Conservation (phyloP, 2,113 vertebrate genomes). For the Edolisoma coerulescens region DNA sequence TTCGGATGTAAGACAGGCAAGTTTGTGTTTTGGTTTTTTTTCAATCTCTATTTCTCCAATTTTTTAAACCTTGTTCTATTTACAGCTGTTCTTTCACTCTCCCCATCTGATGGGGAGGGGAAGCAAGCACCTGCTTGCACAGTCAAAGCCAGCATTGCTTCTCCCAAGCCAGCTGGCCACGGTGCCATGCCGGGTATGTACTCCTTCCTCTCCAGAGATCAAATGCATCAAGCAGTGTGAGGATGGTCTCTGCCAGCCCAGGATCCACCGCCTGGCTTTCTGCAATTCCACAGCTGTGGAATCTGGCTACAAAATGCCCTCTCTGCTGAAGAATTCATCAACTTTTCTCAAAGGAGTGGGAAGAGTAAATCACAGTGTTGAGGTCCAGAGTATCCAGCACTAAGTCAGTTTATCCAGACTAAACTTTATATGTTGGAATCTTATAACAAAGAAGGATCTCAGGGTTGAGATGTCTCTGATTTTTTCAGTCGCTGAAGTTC, state of each 20-base stretch:
- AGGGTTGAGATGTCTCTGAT: neutral
- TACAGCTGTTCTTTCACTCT: slow-evolving; percentile 62
- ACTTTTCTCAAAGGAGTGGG: neutral
- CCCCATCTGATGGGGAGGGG: slow-evolving; percentile 34
- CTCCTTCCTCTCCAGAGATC: slow-evolving; percentile 52
- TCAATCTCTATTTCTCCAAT: neutral
- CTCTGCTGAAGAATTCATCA: slow-evolving; percentile 30
- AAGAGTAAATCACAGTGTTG: neutral
- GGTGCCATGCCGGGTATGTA: neutral
- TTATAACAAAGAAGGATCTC: neutral
- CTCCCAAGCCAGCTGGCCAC: slow-evolving; percentile 57
- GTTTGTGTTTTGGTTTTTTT: neutral
- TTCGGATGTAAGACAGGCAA: neutral
- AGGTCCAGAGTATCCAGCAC: neutral
- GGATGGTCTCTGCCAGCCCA: slow-evolving; percentile 26
- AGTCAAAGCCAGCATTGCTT: slow-evolving; percentile 56
- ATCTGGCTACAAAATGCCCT: slow-evolving; percentile 35
- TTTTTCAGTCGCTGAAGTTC: neutral
- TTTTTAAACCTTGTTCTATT: slow-evolving; percentile 15
- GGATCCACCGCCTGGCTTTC: slow-evolving; percentile 33
- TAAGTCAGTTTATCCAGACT: neutral
- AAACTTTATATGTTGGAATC: neutral
- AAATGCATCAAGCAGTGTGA: slow-evolving; percentile 13
- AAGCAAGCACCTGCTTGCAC: slow-evolving; percentile 50
- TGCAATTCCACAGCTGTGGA: slow-evolving; percentile 48